Percentiles rank a stretch among this genome's conserved stretches.
Conservation (phyloP, 2,888 invertebrate genomes). For the Cancer borealis region DNA sequence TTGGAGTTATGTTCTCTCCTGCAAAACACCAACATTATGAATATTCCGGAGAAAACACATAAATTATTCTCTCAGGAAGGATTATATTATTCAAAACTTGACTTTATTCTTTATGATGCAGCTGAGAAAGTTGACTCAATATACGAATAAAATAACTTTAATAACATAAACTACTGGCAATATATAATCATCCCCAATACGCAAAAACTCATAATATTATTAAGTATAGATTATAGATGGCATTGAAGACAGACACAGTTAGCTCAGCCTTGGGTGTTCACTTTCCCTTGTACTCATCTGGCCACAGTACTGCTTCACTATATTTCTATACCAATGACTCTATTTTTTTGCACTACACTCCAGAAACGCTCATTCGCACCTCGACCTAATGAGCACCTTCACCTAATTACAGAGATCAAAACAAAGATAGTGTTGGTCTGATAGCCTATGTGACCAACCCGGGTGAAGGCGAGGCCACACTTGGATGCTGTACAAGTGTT, state of each 20-base stretch:
- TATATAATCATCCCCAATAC: neutral
- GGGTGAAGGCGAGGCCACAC: neutral
- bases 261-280: neutral
- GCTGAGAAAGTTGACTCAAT: neutral
- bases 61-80: neutral
- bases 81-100: neutral
- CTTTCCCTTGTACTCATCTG: neutral
- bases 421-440: neutral
- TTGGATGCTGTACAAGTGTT: neutral
- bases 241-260: constrained; percentile 33
- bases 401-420: neutral
- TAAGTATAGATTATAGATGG: neutral
- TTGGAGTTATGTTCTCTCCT: neutral
- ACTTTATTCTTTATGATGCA: neutral
- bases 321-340: neutral
- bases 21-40: neutral
- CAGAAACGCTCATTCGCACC: neutral
- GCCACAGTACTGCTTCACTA: constrained; percentile 35
- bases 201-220: neutral
- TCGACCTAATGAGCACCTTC: constrained; percentile 21
- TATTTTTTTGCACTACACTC: neutral
- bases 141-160: neutral
- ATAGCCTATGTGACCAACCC: neutral
- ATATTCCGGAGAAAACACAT: neutral
- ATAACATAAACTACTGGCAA: neutral